phyloP scores from a whole-genome alignment of 2,888 invertebrate species.

The Cheilosia vulpina region DNA sequence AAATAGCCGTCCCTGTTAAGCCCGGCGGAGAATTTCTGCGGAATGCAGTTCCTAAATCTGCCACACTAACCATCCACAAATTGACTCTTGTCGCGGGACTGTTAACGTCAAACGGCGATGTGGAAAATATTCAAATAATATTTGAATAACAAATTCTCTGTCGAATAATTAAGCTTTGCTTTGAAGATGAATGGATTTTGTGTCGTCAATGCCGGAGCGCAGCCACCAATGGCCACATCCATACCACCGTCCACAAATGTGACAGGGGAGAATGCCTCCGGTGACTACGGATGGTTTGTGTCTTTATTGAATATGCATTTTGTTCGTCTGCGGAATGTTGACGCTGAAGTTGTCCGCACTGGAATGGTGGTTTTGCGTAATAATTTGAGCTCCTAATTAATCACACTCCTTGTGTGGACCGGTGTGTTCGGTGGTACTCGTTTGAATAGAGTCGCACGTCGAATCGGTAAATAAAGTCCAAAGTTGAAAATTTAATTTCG shows the following conservation, averaged over 20 bases:
- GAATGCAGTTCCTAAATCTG: conserved; percentile 26
- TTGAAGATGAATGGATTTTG: conserved; percentile 42
- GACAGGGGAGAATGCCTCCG: conserved; percentile 14
- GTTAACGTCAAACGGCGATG: conserved; percentile 23
- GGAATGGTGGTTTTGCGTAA: no score
- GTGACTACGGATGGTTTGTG: background rate
- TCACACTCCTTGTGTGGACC: no score
- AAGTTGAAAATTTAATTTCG: no score
- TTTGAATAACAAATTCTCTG: conserved; percentile 67
- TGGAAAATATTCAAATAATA: conserved; percentile 64
- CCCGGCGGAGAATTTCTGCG: background rate
- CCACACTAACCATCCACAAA: conserved; percentile 45
- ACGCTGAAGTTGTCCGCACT: conserved; percentile 10
- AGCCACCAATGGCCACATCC: background rate
- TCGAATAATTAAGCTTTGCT: conserved; percentile 48
- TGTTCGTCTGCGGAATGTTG: conserved; percentile 32
- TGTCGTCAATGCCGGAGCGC: background rate
- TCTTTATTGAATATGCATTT: conserved; percentile 28
- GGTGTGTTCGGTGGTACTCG: no score
- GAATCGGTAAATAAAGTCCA: no score
- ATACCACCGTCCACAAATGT: conserved; percentile 23
- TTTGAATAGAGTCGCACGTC: no score
- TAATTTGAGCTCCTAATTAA: no score
- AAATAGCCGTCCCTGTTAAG: conserved; percentile 1
- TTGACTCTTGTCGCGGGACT: conserved; percentile 44